Evolutionary conservation across 1,140 invertebrate genomes (phyloP).

Genomic region (Papilio polytes): DNA sequence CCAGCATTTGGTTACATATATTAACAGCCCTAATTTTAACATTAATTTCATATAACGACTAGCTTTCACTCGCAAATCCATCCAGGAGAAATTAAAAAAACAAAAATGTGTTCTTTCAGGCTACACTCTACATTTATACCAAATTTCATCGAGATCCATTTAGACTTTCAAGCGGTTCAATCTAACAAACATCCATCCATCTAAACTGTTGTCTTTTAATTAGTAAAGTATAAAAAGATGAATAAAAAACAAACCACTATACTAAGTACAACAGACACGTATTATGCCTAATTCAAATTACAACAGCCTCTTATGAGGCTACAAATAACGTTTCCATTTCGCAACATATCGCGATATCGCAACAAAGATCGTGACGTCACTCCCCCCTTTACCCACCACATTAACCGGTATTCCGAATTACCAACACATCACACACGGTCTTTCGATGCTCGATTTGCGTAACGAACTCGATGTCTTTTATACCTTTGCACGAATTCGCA

Average conservation of each 20-base stretch:
- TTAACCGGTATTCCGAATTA: slow-evolving; percentile 33
- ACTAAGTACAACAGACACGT: not conserved
- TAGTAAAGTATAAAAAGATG: not conserved
- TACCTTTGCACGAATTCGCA: not conserved
- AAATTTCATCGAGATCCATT: too few relatives aligned
- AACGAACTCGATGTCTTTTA: not conserved
- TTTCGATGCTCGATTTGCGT: slow-evolving; percentile 7
- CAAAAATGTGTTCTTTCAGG: too few relatives aligned
- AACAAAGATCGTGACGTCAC: slow-evolving; percentile 24
- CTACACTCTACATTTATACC: too few relatives aligned
- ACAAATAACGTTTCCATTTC: slow-evolving; percentile 23
- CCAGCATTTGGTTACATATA: too few relatives aligned
- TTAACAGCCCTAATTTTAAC: too few relatives aligned
- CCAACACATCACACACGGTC: slow-evolving; percentile 7
- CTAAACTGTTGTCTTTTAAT: too few relatives aligned
- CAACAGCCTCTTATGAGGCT: not conserved
- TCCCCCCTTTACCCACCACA: slow-evolving; percentile 27
- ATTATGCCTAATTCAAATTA: not conserved
- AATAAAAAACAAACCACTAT: not conserved
- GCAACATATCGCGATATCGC: slow-evolving; percentile 12
- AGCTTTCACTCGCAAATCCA: too few relatives aligned
- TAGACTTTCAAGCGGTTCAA: too few relatives aligned
- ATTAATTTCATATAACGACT: too few relatives aligned
- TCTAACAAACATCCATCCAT: too few relatives aligned
- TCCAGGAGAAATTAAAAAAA: too few relatives aligned